Base-by-base conservation (phyloP, 2,113 vertebrate genomes). In the Barbus barbus region DNA sequence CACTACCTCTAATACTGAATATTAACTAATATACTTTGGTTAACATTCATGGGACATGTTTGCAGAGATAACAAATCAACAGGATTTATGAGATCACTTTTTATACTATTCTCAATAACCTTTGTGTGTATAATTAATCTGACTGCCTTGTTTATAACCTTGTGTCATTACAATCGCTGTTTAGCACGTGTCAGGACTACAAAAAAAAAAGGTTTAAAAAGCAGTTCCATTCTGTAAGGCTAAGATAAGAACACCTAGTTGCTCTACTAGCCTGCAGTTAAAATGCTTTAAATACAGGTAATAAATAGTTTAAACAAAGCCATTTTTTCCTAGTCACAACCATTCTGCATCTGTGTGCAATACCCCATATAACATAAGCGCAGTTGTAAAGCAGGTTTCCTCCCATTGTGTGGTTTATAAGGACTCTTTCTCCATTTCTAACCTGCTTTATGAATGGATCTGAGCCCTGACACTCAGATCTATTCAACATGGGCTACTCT, bases 351-450 rank as follows among this genome's bases (percentile, higher is more conserved):
- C 36, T 24, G 24, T 61, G 26, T 20, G 5, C 22, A 67, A 31
- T 22, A 26, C 9, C 51, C 36, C 14, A 63, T 46, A 60, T 53
- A 46, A 41, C 63, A 20, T 69, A 5, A 33, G 41, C 44, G 14
- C 44, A 75, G 14, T 75, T 85, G 86, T 91, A 88, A 90, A 81
- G 76, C 81, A 83, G 71, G 67, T 90, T 92, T 90, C 84, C 88
- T 69, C 69, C 90, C 80, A 48, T 82, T 60, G 58, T 72, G 33
- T 78, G 65, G 13, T 81, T 76, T 33, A 58, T 81, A 78, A 28
- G 18, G n/a, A 58, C 83, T 86, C 86, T 88, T 87, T 89, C 76
- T 83, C 75, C 48, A 41, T 76, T 80, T 82, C 24, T 33, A 60
- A 73, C 65, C 83, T 78, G 18, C 69, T 89, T 91, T 90, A 87